A percentile compares a stretch with the other conserved stretches of the same genome.
phyloP scores from a whole-genome alignment of 35 echinoderm and acorn worm species.

The Lytechinus pictus region DNA sequence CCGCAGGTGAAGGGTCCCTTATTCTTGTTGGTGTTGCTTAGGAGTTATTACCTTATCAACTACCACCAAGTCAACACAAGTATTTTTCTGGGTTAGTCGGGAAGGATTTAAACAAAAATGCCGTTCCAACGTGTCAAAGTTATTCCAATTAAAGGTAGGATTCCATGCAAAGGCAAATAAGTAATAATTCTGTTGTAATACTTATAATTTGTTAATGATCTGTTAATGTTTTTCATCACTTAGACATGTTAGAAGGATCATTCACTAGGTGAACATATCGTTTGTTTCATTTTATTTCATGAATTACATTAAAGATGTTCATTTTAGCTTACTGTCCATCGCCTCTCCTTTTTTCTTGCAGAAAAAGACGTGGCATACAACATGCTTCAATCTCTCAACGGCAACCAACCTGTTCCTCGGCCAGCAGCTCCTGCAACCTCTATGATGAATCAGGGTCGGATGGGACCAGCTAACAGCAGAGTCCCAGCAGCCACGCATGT shows the following conservation, averaged over 20 bases:
- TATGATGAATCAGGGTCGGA: neutral
- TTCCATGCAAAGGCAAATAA: neutral
- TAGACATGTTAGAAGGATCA: too few species aligned
- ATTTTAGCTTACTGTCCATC: too few species aligned
- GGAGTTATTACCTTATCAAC: conserved; percentile 1
- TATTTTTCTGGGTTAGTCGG: neutral
- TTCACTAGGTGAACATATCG: too few species aligned
- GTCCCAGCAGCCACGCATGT: conserved; percentile 63
- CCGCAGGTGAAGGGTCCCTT: neutral
- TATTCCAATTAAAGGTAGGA: neutral
- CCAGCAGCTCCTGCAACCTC: neutral
- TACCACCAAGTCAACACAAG: neutral
- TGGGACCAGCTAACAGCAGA: neutral
- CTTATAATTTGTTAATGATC: too few species aligned
- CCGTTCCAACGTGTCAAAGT: neutral
- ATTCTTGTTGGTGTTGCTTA: neutral
- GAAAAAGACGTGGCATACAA: conserved; percentile 76
- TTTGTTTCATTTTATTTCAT: too few species aligned
- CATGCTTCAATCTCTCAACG: conserved; percentile 64
- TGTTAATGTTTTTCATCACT: too few species aligned
- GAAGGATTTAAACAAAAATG: neutral
- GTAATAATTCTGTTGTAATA: too few species aligned
- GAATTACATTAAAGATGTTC: too few species aligned
- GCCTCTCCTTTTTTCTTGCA: neutral
- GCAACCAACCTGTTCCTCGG: neutral